Evolutionary conservation across 1,140 invertebrate genomes (phyloP).

Genomic region (Aphis gossypii): DNA sequence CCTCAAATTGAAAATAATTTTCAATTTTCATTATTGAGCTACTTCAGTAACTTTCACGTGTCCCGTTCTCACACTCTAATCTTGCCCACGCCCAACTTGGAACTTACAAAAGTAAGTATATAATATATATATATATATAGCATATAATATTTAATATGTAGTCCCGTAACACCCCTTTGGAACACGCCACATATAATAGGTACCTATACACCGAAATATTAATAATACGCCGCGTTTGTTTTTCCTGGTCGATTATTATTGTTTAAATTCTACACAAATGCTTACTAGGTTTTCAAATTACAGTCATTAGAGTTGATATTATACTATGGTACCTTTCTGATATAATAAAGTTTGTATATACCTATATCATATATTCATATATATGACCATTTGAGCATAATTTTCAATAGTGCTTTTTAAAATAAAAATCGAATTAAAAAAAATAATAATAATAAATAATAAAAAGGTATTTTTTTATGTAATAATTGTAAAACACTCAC

Average conservation of each 20-base stretch:
- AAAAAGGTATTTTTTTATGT: too few relatives aligned
- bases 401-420: not conserved
- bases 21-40: too few relatives aligned
- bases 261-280: slow-evolving; percentile 19
- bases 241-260: not conserved
- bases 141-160: not conserved
- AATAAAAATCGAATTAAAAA: not conserved
- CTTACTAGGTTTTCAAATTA: not conserved
- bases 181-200: not conserved
- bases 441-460: not conserved
- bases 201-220: not conserved
- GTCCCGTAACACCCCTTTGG: not conserved
- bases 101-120: not conserved
- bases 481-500: too few relatives aligned
- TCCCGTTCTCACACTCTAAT: not conserved
- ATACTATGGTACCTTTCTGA: not conserved
- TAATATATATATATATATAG: not conserved
- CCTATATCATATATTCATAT: not conserved
- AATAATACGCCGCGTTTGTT: not conserved
- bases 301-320: not conserved
- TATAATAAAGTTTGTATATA: not conserved
- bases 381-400: not conserved
- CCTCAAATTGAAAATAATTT: not conserved
- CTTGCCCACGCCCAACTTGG: slow-evolving; percentile 16
- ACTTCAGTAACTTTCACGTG: not conserved